Base-by-base conservation (phyloP, 2,888 invertebrate species). In the Danaus chrysippus region DNA sequence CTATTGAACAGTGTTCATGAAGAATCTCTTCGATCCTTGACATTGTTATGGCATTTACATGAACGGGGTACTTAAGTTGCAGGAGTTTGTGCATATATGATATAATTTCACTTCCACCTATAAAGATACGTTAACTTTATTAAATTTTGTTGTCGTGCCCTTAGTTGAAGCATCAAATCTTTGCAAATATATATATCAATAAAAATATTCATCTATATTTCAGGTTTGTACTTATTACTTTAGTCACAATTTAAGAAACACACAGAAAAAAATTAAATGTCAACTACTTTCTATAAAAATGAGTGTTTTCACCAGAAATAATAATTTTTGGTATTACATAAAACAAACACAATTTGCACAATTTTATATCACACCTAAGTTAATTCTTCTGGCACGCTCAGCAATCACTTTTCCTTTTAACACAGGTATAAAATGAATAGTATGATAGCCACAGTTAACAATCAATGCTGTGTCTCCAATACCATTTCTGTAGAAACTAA, bases 11-110 rank as follows among this genome's bases (percentile, higher is more conserved):
- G 77, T 97, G 95, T 54, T 95, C 94, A 65, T 96, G 95, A 1
- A 98, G 87, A 42, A 98, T 87, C 79, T 97, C 96, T 92, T 98
- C 98, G 46, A 95, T 95, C 66, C 98, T 92, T 63, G 96, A 96
- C 70, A 96, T 93, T 0, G 97, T 97, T 66, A 98, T 95, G 0
- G 96, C 95, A 78, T 95, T 95, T 0, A 96, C 93, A 85, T 98
- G 98, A 0, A 96, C 96, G 0, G 98, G 98, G 84, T 98, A 98
- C 81, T 98, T 98, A 46, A 98, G 92, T 84, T 98, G 98, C 46
- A 98, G 91, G 56, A 98, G 91, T 65, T 97, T 93, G 82, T 97
- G 97, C 79, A 98, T 91, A 79, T 96, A 98, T 46, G 92, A 93
- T 64, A 95, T 94, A 71, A 98, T 93, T 83, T 98, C 97, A 78